Evolutionary conservation across 2,113 vertebrate genomes (phyloP).

Genomic region (Globicephala melas): DNA sequence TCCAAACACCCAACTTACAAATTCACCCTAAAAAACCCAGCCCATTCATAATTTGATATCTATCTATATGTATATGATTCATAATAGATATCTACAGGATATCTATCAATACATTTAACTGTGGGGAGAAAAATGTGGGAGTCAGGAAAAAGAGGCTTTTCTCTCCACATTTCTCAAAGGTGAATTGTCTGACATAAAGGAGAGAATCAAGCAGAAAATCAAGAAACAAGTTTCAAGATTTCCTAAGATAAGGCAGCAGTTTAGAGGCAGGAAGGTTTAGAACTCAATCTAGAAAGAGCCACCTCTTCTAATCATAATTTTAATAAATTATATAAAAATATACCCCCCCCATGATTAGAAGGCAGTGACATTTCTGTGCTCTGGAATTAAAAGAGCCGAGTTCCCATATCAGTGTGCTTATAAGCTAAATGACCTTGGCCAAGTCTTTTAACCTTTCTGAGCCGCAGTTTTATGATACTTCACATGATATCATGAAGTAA

Average conservation of each 20-base stretch:
- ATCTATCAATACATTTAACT: background rate
- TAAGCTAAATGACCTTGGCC: background rate
- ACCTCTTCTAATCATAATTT: conserved; percentile 11
- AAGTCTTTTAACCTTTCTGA: background rate
- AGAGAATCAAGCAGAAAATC: conserved; percentile 28
- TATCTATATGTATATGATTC: background rate
- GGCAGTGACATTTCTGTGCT: background rate
- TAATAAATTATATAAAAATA: background rate
- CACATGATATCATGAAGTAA: background rate
- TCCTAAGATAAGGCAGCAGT: background rate
- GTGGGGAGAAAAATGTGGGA: background rate
- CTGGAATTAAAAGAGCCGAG: background rate
- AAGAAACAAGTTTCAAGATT: conserved; percentile 30
- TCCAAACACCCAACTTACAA: background rate
- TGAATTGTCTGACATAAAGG: background rate
- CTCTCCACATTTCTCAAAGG: background rate
- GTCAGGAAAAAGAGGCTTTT: conserved; percentile 1
- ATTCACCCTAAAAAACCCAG: background rate
- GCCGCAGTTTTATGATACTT: background rate
- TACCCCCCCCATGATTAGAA: background rate
- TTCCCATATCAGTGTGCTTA: background rate
- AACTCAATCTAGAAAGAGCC: conserved; percentile 30
- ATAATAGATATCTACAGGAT: no score
- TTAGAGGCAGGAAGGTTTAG: conserved; percentile 35
- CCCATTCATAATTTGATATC: background rate